Conservation (phyloP, 1,140 invertebrate species). For the Euschistus heros region DNA sequence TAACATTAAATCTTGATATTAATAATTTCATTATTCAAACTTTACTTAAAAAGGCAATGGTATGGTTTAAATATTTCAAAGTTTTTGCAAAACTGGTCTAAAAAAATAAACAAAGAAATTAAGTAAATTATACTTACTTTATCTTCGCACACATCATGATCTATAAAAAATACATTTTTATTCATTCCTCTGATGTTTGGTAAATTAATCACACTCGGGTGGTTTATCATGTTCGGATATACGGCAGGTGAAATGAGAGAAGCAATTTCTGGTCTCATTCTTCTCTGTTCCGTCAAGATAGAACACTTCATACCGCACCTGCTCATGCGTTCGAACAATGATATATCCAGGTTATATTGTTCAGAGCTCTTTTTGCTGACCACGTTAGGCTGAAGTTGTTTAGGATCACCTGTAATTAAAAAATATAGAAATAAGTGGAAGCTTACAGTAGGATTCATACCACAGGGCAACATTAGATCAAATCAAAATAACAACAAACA, state of each 20-base stretch:
- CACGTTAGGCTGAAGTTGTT: constrained; percentile 57
- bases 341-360: constrained; percentile 47
- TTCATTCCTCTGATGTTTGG: neutral
- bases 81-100: neutral
- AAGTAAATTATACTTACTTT: constrained; percentile 27
- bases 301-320: constrained; percentile 45
- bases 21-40: too few relatives aligned
- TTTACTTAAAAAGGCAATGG: too few relatives aligned
- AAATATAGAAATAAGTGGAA: neutral
- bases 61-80: too few relatives aligned
- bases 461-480: too few relatives aligned
- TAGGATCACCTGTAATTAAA: constrained; percentile 53
- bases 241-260: constrained; percentile 46
- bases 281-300: constrained; percentile 45
- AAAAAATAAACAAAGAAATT: neutral
- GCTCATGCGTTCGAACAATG: constrained; percentile 43
- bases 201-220: constrained; percentile 24
- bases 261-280: constrained; percentile 53
- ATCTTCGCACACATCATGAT: constrained; percentile 36
- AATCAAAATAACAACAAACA: too few relatives aligned
- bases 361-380: constrained; percentile 45
- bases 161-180: neutral
- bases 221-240: constrained; percentile 44
- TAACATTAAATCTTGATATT: too few relatives aligned
- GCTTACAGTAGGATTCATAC: too few relatives aligned